These are phyloP conservation scores for Pandion haliaetus DNA, from an alignment of 2,113 vertebrate species.

Conservation along the genomic window DNA sequence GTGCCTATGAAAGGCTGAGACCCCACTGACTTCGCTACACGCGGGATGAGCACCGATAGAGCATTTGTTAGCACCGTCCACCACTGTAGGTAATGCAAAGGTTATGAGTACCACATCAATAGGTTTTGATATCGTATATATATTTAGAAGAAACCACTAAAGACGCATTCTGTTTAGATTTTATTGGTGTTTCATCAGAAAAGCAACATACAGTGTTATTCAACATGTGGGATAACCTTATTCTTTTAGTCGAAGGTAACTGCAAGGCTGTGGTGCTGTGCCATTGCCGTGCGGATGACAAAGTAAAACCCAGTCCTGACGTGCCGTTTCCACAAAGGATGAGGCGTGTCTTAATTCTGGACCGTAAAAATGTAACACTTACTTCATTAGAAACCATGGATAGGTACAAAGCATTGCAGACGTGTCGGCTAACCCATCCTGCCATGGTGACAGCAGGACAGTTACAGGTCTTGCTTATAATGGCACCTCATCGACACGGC, in stretches of 20 bases:
- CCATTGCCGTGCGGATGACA: neutral
- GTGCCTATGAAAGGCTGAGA: neutral
- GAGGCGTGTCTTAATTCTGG: neutral
- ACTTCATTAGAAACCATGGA: neutral
- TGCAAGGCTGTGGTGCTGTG: neutral
- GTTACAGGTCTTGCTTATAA: neutral
- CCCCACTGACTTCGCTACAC: accelerated
- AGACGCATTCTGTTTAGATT: neutral
- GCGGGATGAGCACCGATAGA: accelerated
- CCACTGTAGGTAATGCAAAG: accelerated
- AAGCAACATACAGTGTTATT: neutral
- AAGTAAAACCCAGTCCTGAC: neutral
- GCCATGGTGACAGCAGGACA: too few species aligned
- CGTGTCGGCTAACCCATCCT: neutral
- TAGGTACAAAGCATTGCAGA: neutral
- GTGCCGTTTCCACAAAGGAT: neutral
- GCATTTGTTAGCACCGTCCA: neutral
- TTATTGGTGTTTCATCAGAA: neutral
- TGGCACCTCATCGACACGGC: neutral
- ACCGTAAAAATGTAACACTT: neutral
- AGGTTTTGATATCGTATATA: neutral
- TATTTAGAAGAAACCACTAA: neutral
- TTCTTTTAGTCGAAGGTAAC: neutral
- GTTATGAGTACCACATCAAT: too few species aligned
- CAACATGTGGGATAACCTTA: neutral